Conservation (phyloP, 1,140 invertebrate species). For the Lepidurus packardi region DNA sequence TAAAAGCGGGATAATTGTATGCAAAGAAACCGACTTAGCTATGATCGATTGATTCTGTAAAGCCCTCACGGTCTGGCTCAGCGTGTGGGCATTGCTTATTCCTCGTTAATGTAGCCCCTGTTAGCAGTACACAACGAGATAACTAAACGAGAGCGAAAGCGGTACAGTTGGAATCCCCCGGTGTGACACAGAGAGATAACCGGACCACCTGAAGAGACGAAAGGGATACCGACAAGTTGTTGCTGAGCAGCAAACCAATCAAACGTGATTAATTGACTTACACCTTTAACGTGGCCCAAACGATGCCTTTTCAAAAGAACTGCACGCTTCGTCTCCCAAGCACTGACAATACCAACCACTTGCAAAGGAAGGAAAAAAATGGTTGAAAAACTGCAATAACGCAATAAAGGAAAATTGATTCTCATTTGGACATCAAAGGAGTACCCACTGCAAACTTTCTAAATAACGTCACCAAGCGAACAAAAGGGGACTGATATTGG, state of each 20-base stretch:
- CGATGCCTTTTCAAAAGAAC: neutral
- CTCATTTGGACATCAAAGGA: neutral
- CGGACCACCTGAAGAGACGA: neutral
- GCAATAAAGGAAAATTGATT: conserved; percentile 15
- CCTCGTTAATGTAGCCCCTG: neutral
- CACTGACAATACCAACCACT: neutral
- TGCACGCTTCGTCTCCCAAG: neutral
- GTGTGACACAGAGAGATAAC: neutral
- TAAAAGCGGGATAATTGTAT: neutral
- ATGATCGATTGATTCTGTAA: conserved; percentile 1
- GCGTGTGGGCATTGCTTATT: neutral
- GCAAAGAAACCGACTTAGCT: conserved; percentile 9
- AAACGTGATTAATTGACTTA: conserved; percentile 20
- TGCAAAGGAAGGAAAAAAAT: neutral
- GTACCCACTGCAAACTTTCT: conserved; percentile 9
- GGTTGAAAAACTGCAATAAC: neutral
- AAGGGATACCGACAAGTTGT: conserved; percentile 15
- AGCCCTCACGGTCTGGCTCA: conserved; percentile 2
- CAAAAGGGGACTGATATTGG: conserved; percentile 5
- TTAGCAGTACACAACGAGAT: neutral
- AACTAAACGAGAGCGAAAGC: neutral
- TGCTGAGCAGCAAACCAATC: conserved; percentile 21
- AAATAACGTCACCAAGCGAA: neutral
- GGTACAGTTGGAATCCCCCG: neutral
- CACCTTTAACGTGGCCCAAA: neutral